Percentiles rank a stretch among this genome's conserved stretches.
Conservation (phyloP, 1,140 invertebrate genomes). For the Lordiphosa clarofinis region DNA sequence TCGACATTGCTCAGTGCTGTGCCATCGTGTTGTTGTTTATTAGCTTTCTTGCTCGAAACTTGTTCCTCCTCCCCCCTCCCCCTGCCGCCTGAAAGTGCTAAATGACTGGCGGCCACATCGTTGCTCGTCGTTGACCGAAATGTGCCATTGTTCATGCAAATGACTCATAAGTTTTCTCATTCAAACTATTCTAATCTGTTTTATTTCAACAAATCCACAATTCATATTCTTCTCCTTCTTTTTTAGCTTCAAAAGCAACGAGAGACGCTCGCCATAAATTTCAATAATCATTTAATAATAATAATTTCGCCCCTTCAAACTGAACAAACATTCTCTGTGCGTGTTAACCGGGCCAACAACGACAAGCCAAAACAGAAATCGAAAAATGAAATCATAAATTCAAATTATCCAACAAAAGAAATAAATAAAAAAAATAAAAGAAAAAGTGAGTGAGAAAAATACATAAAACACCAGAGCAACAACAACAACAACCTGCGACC, state of each 20-base stretch:
- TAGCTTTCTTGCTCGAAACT: conserved; percentile 49
- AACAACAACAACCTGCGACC: conserved; percentile 7
- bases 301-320: conserved; percentile 12
- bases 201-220: conserved; percentile 19
- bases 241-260: conserved; percentile 16
- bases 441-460: conserved; percentile 37
- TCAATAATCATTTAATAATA: conserved; percentile 40
- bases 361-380: conserved; percentile 18
- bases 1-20: conserved; percentile 7
- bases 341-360: conserved; percentile 39
- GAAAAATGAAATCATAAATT: conserved; percentile 53
- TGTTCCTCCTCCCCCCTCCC: conserved; percentile 17
- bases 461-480: background rate
- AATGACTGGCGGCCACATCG: conserved; percentile 28
- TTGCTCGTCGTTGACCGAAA: conserved; percentile 34
- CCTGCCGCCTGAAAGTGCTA: conserved; percentile 23
- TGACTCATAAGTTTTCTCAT: conserved; percentile 5
- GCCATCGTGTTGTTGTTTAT: conserved; percentile 25
- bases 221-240: conserved; percentile 16
- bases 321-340: conserved; percentile 13
- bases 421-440: conserved; percentile 3
- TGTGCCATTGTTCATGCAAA: conserved; percentile 29
- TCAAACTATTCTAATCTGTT: conserved; percentile 13
- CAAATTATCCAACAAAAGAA: conserved; percentile 21
- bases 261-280: conserved; percentile 27